Evolutionary conservation across 2,797 vertebrate genomes (phyloP).

Genomic region (Catharus ustulatus): DNA sequence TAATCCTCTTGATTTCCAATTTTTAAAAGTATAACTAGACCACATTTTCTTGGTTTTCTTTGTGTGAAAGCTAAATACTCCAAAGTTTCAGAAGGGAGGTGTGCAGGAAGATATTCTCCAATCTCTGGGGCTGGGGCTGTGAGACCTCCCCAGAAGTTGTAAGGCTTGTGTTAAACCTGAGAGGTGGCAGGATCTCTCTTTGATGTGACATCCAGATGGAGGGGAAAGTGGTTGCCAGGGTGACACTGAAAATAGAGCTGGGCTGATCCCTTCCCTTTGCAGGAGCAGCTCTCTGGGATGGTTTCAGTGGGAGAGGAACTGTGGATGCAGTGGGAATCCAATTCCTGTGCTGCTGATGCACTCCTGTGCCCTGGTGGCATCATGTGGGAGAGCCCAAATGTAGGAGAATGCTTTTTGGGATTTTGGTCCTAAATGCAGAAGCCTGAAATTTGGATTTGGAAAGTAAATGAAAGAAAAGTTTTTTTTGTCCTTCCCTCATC

Average conservation of each 20-base stretch:
- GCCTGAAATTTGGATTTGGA: not conserved
- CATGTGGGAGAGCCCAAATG: not conserved
- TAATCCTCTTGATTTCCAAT: not conserved
- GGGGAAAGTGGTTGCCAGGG: slow-evolving; percentile 7
- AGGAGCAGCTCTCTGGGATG: not conserved
- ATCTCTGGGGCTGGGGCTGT: not conserved
- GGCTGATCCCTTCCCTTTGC: not conserved
- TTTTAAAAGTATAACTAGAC: not conserved
- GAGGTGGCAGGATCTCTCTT: not conserved
- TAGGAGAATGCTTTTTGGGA: not conserved
- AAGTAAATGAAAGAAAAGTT: not conserved
- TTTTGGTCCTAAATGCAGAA: not conserved
- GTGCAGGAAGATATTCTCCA: not conserved
- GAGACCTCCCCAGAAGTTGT: not conserved
- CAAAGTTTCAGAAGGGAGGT: not conserved
- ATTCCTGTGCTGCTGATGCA: not conserved
- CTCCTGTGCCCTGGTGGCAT: not conserved
- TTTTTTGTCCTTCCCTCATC: not conserved
- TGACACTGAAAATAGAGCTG: slow-evolving; percentile 28
- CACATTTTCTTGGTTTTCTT: not conserved
- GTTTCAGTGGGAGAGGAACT: not conserved
- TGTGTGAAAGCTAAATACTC: not conserved
- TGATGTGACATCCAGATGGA: slow-evolving; percentile 29
- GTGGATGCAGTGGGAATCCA: not conserved
- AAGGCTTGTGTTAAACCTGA: not conserved